Conservation (phyloP, 2,113 vertebrate species). For the Malurus elegans region DNA sequence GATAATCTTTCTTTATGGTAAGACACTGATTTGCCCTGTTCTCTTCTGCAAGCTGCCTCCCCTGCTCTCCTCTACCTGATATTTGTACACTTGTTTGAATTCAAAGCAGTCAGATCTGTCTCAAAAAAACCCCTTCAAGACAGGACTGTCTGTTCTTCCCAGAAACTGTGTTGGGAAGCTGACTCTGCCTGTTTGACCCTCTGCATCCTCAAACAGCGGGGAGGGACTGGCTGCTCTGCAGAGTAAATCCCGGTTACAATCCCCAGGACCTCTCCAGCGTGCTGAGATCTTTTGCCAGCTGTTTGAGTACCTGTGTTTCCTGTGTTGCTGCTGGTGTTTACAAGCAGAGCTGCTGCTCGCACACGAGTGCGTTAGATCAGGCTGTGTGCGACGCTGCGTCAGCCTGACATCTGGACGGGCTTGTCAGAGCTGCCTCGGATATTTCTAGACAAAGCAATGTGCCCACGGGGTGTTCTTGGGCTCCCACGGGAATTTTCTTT, state of each 20-base stretch:
- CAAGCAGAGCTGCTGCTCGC: neutral
- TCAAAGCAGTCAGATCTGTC: neutral
- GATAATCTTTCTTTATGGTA: neutral
- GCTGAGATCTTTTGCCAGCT: neutral
- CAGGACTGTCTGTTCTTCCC: neutral
- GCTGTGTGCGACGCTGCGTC: neutral
- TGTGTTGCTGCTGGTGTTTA: neutral
- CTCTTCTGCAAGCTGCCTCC: neutral
- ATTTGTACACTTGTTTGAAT: neutral
- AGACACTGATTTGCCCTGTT: neutral
- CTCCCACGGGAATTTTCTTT: neutral
- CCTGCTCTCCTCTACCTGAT: neutral
- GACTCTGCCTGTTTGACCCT: neutral
- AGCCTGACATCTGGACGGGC: constrained; percentile 46
- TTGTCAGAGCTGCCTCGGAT: constrained; percentile 30
- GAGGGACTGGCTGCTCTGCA: neutral
- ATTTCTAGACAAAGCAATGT: constrained; percentile 19
- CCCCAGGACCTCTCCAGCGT: neutral
- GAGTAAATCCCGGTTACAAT: neutral
- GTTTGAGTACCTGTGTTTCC: neutral
- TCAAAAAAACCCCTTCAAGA: neutral
- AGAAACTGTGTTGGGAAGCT: neutral
- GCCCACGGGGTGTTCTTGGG: constrained; percentile 11
- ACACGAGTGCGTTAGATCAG: neutral
- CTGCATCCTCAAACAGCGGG: no score